Percentiles rank a stretch among this genome's conserved stretches.
These are phyloP conservation scores for Hartigia nigra DNA, from an alignment of 2,888 invertebrate genomes.

Conservation along the genomic window DNA sequence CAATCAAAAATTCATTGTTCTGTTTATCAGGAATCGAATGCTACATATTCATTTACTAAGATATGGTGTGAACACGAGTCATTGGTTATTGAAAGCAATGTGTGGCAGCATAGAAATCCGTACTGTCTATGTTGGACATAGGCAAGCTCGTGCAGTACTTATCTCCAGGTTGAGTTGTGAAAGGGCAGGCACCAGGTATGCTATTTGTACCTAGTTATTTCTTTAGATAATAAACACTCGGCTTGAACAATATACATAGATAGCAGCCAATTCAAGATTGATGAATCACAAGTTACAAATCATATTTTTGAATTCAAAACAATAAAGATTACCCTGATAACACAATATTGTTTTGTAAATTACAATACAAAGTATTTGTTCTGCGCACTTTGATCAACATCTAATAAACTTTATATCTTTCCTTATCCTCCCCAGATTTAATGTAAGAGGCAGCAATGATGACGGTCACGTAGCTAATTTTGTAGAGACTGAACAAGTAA, in stretches of 20 bases:
- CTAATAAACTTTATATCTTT: not conserved
- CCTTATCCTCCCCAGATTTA: conserved; percentile 73
- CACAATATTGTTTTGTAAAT: too few relatives aligned
- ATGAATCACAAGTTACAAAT: not conserved
- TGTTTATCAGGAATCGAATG: conserved; percentile 83
- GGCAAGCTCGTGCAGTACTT: conserved; percentile 94
- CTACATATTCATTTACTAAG: conserved; percentile 92
- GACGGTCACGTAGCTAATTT: conserved; percentile 99
- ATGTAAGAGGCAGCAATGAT: conserved; percentile 98
- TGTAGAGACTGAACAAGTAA: conserved; percentile 99
- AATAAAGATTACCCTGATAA: not conserved
- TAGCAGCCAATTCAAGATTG: not conserved
- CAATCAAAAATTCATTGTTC: not conserved
- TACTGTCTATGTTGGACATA: conserved; percentile 97
- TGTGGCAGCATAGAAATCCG: conserved; percentile 98
- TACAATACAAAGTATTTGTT: too few relatives aligned
- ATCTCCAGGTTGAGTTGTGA: conserved; percentile 97
- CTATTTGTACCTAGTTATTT: conserved; percentile 5
- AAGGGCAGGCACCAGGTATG: conserved; percentile 90
- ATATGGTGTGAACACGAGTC: conserved; percentile 88
- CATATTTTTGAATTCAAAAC: not conserved
- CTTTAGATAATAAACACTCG: not conserved
- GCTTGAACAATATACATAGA: not conserved
- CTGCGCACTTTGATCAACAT: not conserved
- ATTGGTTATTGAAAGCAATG: conserved; percentile 95